Percentiles rank a stretch among this genome's conserved stretches.
Evolutionary conservation across 1,140 invertebrate genomes (phyloP).

Genomic region (Drosophila tsacasi): DNA sequence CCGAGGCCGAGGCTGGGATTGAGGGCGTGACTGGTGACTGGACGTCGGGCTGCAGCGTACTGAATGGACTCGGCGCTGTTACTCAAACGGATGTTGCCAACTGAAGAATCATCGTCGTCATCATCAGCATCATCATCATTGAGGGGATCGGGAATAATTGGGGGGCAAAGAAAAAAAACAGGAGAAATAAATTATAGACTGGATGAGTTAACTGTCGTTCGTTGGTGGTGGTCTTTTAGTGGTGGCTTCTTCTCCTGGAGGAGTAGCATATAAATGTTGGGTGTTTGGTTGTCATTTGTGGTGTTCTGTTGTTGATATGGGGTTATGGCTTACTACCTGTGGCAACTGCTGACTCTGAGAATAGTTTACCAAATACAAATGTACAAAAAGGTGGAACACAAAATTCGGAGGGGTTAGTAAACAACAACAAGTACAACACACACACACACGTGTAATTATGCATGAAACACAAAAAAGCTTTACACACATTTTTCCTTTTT

Average conservation of each 20-base stretch:
- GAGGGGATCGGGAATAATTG: constrained; percentile 7
- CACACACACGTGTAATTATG: constrained; percentile 36
- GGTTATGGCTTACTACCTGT: constrained; percentile 41
- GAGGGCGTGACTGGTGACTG: constrained; percentile 38
- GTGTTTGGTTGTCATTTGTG: constrained; percentile 6
- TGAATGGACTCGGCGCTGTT: constrained; percentile 89
- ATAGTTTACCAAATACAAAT: constrained; percentile 38
- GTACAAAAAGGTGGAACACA: constrained; percentile 33
- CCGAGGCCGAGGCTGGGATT: constrained; percentile 77
- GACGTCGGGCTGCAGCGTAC: constrained; percentile 85
- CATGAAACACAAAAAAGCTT: constrained; percentile 47
- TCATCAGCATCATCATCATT: constrained; percentile 10
- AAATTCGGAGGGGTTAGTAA: constrained; percentile 50
- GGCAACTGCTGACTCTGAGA: constrained; percentile 14
- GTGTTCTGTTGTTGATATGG: constrained; percentile 31
- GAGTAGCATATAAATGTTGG: constrained; percentile 23
- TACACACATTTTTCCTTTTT: constrained; percentile 17
- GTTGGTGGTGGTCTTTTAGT: constrained; percentile 13
- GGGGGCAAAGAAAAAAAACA: constrained; percentile 49
- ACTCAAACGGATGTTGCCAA: constrained; percentile 87
- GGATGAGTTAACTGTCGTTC: constrained; percentile 40
- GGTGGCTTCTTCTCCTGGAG: constrained; percentile 18
- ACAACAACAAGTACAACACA: constrained; percentile 67
- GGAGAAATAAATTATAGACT: constrained; percentile 60
- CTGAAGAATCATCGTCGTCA: constrained; percentile 59